Percentiles rank a stretch among this genome's conserved stretches.
Conservation (phyloP, 2,797 vertebrate genomes). For the Cossypha polioptera region DNA sequence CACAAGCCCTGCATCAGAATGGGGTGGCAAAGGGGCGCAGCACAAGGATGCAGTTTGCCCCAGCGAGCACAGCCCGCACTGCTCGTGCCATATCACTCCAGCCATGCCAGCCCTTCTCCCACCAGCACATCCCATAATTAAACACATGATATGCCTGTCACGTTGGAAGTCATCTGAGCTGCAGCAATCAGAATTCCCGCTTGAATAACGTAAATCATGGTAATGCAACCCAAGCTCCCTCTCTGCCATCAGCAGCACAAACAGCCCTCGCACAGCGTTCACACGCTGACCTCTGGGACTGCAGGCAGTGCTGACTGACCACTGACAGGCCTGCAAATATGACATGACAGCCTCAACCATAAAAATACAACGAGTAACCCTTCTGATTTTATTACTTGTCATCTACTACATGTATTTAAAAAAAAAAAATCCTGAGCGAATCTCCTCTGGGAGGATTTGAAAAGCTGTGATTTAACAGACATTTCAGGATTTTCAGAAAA, state of each 20-base stretch:
- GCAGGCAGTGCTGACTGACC: neutral
- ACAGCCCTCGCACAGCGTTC: neutral
- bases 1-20: neutral
- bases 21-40: neutral
- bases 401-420: neutral
- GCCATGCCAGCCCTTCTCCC: neutral
- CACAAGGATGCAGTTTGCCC: fast-evolving
- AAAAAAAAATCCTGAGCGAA: neutral
- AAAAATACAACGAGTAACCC: slow-evolving; percentile 35
- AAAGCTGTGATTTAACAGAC: slow-evolving; percentile 33
- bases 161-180: neutral
- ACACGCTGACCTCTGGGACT: neutral
- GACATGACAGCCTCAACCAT: neutral
- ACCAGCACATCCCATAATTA: neutral
- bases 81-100: neutral
- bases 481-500: neutral
- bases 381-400: slow-evolving; percentile 33
- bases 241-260: neutral
- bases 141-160: neutral
- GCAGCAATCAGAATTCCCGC: neutral
- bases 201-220: neutral
- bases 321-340: neutral
- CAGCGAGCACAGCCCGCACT: fast-evolving
- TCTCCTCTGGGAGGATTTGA: slow-evolving; percentile 25
- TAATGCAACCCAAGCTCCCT: neutral